These are phyloP conservation scores for Tetranychus truncatus DNA, from an alignment of 2,888 invertebrate species.

Conservation along the genomic window DNA sequence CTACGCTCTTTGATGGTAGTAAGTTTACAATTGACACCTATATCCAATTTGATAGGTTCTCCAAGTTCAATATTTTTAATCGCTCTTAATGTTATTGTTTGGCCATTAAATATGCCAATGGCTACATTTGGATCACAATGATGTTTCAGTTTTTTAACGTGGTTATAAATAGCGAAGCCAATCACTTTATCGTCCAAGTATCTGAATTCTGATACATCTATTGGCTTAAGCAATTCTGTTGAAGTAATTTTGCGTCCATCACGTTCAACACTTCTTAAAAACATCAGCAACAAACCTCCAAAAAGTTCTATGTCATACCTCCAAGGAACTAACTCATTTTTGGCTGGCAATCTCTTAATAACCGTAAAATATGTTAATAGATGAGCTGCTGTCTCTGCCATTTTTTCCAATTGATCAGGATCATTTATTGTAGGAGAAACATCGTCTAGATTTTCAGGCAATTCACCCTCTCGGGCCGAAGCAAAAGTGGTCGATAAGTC, in stretches of 20 bases:
- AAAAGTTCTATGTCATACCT: conserved; percentile 7
- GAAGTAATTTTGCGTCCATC: background rate
- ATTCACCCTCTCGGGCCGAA: background rate
- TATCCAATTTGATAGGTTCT: background rate
- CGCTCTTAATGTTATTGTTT: background rate
- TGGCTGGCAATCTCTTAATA: background rate
- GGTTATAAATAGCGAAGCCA: conserved; percentile 1
- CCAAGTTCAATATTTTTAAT: background rate
- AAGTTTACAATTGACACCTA: background rate
- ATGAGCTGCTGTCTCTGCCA: conserved; percentile 4
- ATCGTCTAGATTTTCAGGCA: background rate
- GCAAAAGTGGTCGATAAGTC: background rate
- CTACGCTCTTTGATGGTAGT: background rate
- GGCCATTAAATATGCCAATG: background rate
- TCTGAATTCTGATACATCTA: background rate
- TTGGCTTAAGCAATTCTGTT: background rate
- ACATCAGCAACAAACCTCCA: background rate
- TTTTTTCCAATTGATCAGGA: background rate
- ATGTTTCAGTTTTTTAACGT: background rate
- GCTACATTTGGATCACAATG: conserved; percentile 6
- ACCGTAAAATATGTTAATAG: conserved; percentile 3
- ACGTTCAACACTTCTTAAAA: background rate
- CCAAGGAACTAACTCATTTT: background rate
- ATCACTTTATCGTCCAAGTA: background rate
- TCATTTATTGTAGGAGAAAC: background rate